Evolutionary conservation across 2,113 vertebrate genomes (phyloP).

Genomic region (Ornithorhynchus anatinus): DNA sequence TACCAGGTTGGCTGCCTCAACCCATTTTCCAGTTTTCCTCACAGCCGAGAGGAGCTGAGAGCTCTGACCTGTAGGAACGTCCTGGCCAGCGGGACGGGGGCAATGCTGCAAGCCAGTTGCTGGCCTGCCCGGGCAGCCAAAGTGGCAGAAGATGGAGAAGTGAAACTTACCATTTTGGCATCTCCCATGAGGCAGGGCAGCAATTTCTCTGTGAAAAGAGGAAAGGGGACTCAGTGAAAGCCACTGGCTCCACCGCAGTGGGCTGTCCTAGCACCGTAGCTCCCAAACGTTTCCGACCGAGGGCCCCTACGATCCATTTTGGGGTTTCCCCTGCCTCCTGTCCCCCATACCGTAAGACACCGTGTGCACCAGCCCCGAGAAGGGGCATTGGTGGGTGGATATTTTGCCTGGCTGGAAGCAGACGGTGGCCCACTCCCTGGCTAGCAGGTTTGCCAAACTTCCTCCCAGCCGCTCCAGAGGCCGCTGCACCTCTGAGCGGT

Average conservation of each 20-base stretch:
- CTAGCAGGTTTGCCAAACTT: too few relatives aligned
- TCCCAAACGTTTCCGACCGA: too few relatives aligned
- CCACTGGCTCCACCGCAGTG: neutral
- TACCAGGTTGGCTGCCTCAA: neutral
- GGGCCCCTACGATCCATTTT: too few relatives aligned
- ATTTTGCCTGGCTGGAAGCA: too few relatives aligned
- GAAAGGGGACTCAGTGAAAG: slow-evolving; percentile 4
- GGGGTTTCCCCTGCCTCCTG: too few relatives aligned
- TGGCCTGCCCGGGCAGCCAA: neutral
- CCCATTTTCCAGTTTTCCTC: neutral
- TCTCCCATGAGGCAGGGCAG: slow-evolving; percentile 26
- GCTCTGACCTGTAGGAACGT: neutral
- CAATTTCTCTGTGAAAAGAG: slow-evolving; percentile 41
- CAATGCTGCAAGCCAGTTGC: neutral
- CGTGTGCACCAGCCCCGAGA: too few relatives aligned
- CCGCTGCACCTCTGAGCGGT: too few relatives aligned
- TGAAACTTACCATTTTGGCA: slow-evolving; percentile 52
- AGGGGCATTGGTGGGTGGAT: too few relatives aligned
- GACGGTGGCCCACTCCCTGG: too few relatives aligned
- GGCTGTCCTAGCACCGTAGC: too few relatives aligned
- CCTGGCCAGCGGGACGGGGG: neutral
- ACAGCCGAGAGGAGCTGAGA: neutral
- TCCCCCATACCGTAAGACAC: too few relatives aligned
- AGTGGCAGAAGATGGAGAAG: neutral
- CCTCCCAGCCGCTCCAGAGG: too few relatives aligned